Conservation (phyloP, 2,888 invertebrate genomes). For the Nysson spinosus region DNA sequence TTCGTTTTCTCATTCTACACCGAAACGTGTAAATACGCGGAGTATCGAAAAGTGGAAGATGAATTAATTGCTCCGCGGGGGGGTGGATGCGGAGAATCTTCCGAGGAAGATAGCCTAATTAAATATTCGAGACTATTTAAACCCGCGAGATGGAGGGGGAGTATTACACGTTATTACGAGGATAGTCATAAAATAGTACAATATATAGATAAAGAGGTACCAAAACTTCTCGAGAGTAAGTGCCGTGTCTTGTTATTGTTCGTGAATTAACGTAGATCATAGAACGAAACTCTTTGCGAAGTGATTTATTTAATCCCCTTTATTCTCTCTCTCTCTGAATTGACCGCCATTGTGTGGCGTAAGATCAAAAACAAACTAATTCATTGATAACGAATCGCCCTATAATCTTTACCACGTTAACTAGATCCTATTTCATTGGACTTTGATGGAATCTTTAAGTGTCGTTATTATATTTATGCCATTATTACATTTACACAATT, state of each 20-base stretch:
- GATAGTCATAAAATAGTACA: slow-evolving; percentile 48
- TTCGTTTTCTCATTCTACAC: too few species aligned
- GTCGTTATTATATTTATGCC: too few species aligned
- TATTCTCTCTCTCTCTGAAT: slow-evolving; percentile 26
- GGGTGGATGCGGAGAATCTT: slow-evolving; percentile 6
- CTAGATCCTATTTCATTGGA: slow-evolving; percentile 14
- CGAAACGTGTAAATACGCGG: too few species aligned
- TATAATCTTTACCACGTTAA: slow-evolving; percentile 24
- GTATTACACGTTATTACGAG: slow-evolving; percentile 31
- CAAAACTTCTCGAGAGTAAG: slow-evolving; percentile 43
- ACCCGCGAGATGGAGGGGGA: slow-evolving; percentile 20
- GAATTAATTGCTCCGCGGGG: not conserved
- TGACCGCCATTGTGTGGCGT: slow-evolving; percentile 1
- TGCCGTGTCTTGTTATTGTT: slow-evolving; percentile 53
- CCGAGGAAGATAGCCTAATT: slow-evolving; percentile 45
- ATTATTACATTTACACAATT: too few species aligned
- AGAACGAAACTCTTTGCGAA: slow-evolving; percentile 37
- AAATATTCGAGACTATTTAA: slow-evolving; percentile 29
- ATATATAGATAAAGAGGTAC: slow-evolving; percentile 41
- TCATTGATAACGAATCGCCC: not conserved
- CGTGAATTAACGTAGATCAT: slow-evolving; percentile 45
- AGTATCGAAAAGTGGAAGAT: not conserved
- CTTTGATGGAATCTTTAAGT: too few species aligned
- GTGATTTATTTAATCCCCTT: slow-evolving; percentile 36
- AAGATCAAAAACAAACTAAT: slow-evolving; percentile 19